Evolutionary conservation across 2,888 invertebrate species (phyloP).

Genomic region (Ypsolopha scabrella): DNA sequence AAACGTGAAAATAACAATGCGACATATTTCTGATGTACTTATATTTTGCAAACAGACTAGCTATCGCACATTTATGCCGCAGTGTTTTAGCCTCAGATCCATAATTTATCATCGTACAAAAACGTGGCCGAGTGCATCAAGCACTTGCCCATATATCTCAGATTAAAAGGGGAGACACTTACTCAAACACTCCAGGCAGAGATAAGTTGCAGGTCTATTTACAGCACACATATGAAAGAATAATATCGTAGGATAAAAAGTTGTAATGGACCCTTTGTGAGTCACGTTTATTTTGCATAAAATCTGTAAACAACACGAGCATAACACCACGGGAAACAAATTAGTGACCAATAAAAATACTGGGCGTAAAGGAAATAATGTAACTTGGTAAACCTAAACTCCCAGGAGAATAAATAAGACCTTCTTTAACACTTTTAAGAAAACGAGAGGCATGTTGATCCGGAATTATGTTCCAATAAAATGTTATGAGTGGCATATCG

Average conservation of each 20-base stretch:
- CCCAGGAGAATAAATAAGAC: too few species aligned
- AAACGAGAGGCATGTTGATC: too few species aligned
- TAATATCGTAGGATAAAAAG: not conserved
- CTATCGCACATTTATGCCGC: too few species aligned
- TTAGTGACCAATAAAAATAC: not conserved
- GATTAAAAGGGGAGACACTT: conserved; percentile 25
- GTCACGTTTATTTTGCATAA: conserved; percentile 1
- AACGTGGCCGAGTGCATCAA: conserved; percentile 13
- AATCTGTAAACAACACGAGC: not conserved
- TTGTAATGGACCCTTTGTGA: not conserved
- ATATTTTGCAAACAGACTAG: too few species aligned
- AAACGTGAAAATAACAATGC: not conserved
- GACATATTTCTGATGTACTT: not conserved
- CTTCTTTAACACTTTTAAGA: too few species aligned
- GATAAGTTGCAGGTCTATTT: conserved; percentile 13
- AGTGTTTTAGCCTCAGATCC: conserved; percentile 1
- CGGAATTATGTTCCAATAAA: too few species aligned
- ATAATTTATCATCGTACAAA: conserved; percentile 4
- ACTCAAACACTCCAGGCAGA: conserved; percentile 23
- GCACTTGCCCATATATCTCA: conserved; percentile 24
- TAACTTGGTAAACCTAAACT: too few species aligned
- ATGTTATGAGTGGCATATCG: not conserved
- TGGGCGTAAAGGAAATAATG: too few species aligned
- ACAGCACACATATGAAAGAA: conserved; percentile 1
- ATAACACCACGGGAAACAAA: not conserved